These are phyloP conservation scores for Tridacna crocea DNA, from an alignment of 2,888 invertebrate species.

Conservation along the genomic window DNA sequence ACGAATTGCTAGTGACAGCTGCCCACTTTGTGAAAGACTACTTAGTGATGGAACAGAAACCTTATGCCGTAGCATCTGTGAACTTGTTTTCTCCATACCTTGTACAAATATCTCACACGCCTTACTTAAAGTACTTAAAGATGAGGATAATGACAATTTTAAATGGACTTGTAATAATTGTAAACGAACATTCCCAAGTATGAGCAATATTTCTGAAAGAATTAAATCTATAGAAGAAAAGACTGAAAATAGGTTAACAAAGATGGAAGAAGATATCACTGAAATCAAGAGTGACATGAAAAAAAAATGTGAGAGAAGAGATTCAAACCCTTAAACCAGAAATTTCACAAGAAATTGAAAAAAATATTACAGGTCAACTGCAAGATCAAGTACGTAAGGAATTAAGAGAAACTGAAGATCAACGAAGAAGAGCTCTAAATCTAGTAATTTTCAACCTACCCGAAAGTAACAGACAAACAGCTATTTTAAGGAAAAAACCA, in stretches of 20 bases:
- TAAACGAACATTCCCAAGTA: slow-evolving; percentile 7
- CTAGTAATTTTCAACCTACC: not conserved
- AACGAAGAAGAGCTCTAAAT: not conserved
- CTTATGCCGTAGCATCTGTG: not conserved
- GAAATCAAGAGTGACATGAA: not conserved
- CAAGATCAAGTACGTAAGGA: not conserved
- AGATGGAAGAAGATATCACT: not conserved
- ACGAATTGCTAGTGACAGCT: not conserved
- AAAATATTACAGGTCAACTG: not conserved
- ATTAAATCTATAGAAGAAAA: slow-evolving; percentile 8
- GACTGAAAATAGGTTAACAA: not conserved
- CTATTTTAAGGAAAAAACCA: not conserved
- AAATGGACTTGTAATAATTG: not conserved
- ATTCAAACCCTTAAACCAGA: not conserved
- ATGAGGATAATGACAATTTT: not conserved
- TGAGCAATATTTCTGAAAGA: not conserved
- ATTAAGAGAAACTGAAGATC: slow-evolving; percentile 1
- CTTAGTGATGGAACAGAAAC: not conserved
- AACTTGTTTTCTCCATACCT: not conserved
- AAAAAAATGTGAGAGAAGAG: not conserved
- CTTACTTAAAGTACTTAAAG: not conserved
- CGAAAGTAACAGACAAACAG: not conserved
- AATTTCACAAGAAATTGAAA: not conserved
- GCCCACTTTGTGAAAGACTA: not conserved
- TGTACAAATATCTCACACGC: slow-evolving; percentile 1